Evolutionary conservation across 30 jellyfish, hydroid and myxozoan genomes (phyloP), one percentile per base, ranked within the genome.

Genomic region (Mastigias papua): DNA sequence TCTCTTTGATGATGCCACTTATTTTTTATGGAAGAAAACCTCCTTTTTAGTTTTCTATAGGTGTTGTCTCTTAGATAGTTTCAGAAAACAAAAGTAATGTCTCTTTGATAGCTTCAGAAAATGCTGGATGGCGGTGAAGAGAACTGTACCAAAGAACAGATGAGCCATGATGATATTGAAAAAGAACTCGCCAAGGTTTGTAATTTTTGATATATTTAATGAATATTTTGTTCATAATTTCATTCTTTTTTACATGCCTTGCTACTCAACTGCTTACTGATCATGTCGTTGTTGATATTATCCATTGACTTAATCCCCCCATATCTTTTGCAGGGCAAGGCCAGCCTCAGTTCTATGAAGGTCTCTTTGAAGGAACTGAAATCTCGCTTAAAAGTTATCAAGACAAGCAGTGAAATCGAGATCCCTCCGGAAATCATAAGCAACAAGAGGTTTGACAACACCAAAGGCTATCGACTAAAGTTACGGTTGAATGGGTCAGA

Each of bases 401-500:
- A 89, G 76, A 76, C 62, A 50, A 89, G 25, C 27, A 27, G 77
- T 32, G 34, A 63, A 57, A 93, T 75, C 33, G 97, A 84, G 51
- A 88, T 88, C 72, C 32, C 94, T 4, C 74, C 74, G 20, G 96
- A 87, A 76, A 87, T 88, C 22, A 85, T 46, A 32, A 62, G 95
- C 23, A 54, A 74, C 72, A 63, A 63, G 1, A 91, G 97, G 19
- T 75, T 93, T 34, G 84, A 60, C 34, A 94, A 94, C 31, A 35
- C 85, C 35, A 72, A 54, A 20, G 95, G 97, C 5, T 50, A 78
- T 51, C 96, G 93, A 20, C 51, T 93, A 16, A 61, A 71, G n/a
- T 30, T 93, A n/a, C 48, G 84, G 57, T 82, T 61, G 65, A 93
- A 89, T 82, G 98, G 98, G 0, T 17, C 35, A n/a, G 87, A 54